Percentiles rank a stretch among this genome's conserved stretches.
phyloP scores from a whole-genome alignment of 1,140 invertebrate species.

The Caenorhabditis brenneri region DNA sequence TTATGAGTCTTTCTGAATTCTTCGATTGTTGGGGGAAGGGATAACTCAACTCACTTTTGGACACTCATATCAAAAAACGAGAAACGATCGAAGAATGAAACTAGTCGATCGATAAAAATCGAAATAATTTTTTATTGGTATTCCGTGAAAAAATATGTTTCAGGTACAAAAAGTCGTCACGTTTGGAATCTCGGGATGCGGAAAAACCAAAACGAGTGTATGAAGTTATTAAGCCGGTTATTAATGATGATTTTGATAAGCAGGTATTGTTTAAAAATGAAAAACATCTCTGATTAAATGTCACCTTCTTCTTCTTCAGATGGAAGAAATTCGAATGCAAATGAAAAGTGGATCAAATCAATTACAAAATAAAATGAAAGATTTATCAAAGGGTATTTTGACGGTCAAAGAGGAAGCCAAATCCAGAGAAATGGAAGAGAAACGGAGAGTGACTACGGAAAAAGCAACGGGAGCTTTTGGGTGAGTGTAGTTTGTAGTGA shows the following conservation, averaged over 20 bases:
- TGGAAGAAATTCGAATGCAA: constrained; percentile 53
- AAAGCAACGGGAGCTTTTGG: constrained; percentile 52
- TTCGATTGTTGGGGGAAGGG: too few species aligned
- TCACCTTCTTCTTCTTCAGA: constrained; percentile 12
- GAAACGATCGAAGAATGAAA: background rate
- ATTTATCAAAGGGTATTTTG: constrained; percentile 50
- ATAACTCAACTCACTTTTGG: background rate
- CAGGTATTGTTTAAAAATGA: constrained; percentile 53
- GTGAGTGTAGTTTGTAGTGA: background rate
- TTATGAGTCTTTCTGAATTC: background rate
- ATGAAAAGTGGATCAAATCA: constrained; percentile 54
- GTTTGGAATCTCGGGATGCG: constrained; percentile 54
- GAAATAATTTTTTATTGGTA: background rate
- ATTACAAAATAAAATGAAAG: constrained; percentile 51
- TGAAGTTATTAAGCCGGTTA: constrained; percentile 65
- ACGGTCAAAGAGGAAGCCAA: constrained; percentile 53
- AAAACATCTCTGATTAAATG: background rate
- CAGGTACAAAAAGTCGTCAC: constrained; percentile 66
- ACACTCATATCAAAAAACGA: background rate
- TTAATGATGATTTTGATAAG: constrained; percentile 68
- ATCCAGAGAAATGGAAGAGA: constrained; percentile 47
- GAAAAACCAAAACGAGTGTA: constrained; percentile 59
- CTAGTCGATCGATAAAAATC: background rate
- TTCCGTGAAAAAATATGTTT: constrained; percentile 22
- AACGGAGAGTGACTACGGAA: constrained; percentile 43